Conservation (phyloP, 2,113 vertebrate genomes). For the Aramus guarauna region DNA sequence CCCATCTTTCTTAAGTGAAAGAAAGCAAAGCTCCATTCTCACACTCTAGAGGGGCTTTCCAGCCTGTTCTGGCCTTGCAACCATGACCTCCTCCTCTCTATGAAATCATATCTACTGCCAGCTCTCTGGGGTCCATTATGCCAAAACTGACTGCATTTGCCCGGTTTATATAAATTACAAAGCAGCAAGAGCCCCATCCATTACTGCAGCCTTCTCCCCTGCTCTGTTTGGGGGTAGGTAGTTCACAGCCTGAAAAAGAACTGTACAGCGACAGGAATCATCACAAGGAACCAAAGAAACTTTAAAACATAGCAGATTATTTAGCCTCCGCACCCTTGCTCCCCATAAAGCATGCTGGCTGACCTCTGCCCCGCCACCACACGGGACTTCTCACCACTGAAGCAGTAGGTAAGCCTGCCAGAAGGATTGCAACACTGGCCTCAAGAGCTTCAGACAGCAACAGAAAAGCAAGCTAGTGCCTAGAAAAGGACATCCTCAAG, state of each 20-base stretch:
- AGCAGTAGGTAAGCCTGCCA: not conserved
- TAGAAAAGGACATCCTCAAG: too few species aligned
- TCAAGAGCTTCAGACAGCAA: not conserved
- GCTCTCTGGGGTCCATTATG: not conserved
- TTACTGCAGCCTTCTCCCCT: not conserved
- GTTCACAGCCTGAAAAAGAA: not conserved
- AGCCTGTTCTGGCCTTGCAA: not conserved
- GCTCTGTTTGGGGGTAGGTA: not conserved
- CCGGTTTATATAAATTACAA: not conserved
- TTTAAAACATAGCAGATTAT: not conserved
- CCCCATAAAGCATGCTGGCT: not conserved
- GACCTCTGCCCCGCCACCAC: not conserved
- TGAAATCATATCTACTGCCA: not conserved
- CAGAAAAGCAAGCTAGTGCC: not conserved
- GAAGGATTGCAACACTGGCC: not conserved
- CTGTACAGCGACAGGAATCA: rapidly evolving
- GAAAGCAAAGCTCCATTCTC: not conserved
- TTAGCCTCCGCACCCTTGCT: not conserved
- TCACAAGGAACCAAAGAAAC: not conserved
- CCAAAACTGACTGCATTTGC: not conserved
- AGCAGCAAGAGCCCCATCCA: not conserved
- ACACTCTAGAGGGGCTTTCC: not conserved
- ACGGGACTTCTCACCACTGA: not conserved
- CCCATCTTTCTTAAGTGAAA: not conserved
- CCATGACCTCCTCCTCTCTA: not conserved